These are phyloP conservation scores for mouse (Mus musculus) DNA, from an alignment of 2,113 vertebrate species.

Conservation along the genomic window GRCm39 chr2:91677001-91677500, in stretches of 20 bases:
- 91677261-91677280: too few relatives aligned
- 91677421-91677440: background rate
- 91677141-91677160: background rate
- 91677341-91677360: too few relatives aligned
- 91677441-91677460: slow-evolving; percentile 20
- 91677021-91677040: background rate
- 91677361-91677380: too few relatives aligned
- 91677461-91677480: slow-evolving; percentile 52
- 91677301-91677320: too few relatives aligned
- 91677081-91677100: background rate
- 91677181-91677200: background rate
- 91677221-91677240: background rate
- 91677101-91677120: background rate
- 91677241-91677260: too few relatives aligned
- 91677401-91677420: too few relatives aligned
- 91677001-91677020: background rate
- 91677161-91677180: background rate
- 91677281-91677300: too few relatives aligned
- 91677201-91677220: slow-evolving; percentile 8
- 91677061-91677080: background rate
- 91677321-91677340: too few relatives aligned
- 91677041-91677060: background rate
- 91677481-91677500: background rate
- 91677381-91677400: too few relatives aligned
- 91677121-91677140: background rate